Evolutionary conservation across 2,888 invertebrate genomes (phyloP).

Genomic region (Brenthis daphne): DNA sequence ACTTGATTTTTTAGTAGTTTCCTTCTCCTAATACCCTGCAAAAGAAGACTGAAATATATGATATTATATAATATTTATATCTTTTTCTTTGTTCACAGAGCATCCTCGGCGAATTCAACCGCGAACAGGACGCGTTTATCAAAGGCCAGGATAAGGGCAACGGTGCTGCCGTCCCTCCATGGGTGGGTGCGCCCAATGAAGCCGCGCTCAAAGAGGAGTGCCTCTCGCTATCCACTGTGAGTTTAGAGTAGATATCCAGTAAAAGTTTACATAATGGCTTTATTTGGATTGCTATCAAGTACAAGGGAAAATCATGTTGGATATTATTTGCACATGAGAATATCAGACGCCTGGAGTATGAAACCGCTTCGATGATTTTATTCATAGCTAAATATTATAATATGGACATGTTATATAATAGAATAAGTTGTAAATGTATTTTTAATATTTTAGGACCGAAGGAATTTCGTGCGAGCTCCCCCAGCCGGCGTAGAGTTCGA

Average conservation of each 20-base stretch:
- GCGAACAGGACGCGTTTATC: conserved; percentile 97
- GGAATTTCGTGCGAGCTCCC: conserved; percentile 98
- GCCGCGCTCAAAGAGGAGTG: conserved; percentile 97
- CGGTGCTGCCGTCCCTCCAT: conserved; percentile 91
- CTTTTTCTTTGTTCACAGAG: conserved; percentile 84
- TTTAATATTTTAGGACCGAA: conserved; percentile 88
- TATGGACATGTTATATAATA: no score
- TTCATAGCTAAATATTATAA: background rate
- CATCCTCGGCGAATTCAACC: conserved; percentile 97
- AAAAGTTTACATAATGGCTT: no score
- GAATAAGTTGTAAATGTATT: background rate
- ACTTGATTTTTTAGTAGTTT: no score
- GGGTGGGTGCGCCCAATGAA: conserved; percentile 98
- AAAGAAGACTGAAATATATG: no score
- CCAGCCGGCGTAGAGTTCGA: conserved; percentile 97
- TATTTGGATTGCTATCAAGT: no score
- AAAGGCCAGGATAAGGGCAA: conserved; percentile 92
- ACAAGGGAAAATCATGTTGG: no score
- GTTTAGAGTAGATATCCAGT: conserved; percentile 45
- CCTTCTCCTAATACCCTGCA: no score
- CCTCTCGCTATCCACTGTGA: conserved; percentile 93
- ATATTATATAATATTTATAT: no score
- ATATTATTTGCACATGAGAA: no score
- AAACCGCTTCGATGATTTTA: background rate
- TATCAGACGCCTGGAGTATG: no score